Percentiles rank a stretch among this genome's conserved stretches.
phyloP scores from a whole-genome alignment of 2,888 invertebrate genomes.

The Eupithecia subfuscata region DNA sequence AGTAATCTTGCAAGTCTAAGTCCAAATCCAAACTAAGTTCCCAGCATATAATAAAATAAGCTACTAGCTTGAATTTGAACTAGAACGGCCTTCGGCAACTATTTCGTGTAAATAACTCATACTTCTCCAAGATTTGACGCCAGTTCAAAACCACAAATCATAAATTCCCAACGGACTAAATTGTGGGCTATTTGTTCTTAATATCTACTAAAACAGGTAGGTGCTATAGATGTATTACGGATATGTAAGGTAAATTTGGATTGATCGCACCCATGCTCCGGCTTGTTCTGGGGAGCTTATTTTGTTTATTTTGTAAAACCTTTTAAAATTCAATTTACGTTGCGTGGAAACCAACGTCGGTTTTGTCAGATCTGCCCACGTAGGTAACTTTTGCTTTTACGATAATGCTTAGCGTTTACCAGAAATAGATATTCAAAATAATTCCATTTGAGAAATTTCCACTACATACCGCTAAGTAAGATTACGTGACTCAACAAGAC shows the following conservation, averaged over 20 bases:
- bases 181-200: constrained; percentile 20
- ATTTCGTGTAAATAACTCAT: neutral
- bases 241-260: constrained; percentile 12
- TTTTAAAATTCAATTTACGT: neutral
- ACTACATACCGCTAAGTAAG: neutral
- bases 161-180: constrained; percentile 6
- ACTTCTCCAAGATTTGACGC: too few species aligned
- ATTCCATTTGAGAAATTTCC: neutral
- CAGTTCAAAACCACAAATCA: neutral
- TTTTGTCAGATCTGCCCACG: neutral
- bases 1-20: neutral
- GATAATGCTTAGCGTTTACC: neutral
- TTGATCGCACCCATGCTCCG: constrained; percentile 15
- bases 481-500: neutral
- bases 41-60: neutral
- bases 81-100: neutral
- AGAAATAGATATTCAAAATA: neutral
- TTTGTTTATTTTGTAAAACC: constrained; percentile 1
- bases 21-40: neutral
- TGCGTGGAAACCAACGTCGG: neutral
- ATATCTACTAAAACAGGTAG: neutral
- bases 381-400: neutral
- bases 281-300: constrained; percentile 11
- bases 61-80: neutral
- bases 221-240: neutral